phyloP scores from a whole-genome alignment of 1,140 invertebrate species.

The Pectinophora gossypiella region DNA sequence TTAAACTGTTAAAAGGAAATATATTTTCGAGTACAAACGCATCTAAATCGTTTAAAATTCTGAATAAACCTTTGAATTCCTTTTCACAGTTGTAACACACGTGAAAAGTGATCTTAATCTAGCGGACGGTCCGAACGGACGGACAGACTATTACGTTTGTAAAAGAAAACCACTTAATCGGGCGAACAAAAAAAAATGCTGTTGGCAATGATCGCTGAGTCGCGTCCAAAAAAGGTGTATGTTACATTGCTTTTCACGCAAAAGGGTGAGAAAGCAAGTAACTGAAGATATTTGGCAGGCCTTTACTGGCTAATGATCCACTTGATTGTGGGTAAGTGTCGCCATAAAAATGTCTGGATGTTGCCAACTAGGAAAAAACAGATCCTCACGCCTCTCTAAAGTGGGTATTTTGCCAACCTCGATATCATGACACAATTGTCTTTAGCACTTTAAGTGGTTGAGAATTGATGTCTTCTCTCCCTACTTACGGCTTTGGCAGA shows the following conservation, averaged over 20 bases:
- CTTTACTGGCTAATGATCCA: constrained; percentile 69
- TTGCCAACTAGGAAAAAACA: constrained; percentile 71
- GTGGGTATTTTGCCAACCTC: constrained; percentile 64
- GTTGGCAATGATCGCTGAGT: constrained; percentile 42
- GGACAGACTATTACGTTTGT: too few species aligned
- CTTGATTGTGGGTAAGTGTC: constrained; percentile 72
- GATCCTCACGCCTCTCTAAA: constrained; percentile 57
- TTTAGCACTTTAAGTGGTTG: constrained; percentile 49
- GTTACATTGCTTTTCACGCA: constrained; percentile 52
- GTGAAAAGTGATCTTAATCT: too few species aligned
- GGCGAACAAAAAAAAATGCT: too few species aligned
- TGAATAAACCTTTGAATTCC: too few species aligned
- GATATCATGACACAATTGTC: constrained; percentile 68
- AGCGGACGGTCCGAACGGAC: too few species aligned
- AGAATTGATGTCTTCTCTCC: constrained; percentile 49
- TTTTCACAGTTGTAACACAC: too few species aligned
- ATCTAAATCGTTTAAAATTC: too few species aligned
- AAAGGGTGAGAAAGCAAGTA: constrained; percentile 58
- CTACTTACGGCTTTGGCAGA: background rate
- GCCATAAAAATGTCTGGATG: constrained; percentile 65
- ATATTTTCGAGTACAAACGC: too few species aligned
- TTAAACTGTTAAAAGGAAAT: too few species aligned
- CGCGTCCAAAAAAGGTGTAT: constrained; percentile 61
- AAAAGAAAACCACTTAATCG: too few species aligned
- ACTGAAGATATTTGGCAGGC: constrained; percentile 69